phyloP scores from a whole-genome alignment of 2,797 vertebrate species.

The Rhinophrynus dorsalis region DNA sequence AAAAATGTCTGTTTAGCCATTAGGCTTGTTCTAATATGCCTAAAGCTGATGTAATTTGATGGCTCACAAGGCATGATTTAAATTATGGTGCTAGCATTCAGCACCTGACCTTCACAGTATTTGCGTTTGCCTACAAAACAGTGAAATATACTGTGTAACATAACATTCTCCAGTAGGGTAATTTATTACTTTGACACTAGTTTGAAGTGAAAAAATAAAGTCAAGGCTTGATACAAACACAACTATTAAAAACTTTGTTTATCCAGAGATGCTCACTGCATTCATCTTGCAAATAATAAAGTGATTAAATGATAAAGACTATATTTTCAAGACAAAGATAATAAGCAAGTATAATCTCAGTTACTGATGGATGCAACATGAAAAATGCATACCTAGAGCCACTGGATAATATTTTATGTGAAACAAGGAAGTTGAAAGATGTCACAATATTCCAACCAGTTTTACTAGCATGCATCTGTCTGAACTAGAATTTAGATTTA shows the following conservation, averaged over 20 bases:
- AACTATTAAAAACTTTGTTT: constrained; percentile 12
- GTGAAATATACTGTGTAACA: constrained; percentile 40
- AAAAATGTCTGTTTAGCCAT: constrained; percentile 56
- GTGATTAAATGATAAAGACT: too few relatives aligned
- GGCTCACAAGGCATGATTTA: constrained; percentile 50
- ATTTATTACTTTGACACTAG: constrained; percentile 29
- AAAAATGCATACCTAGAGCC: too few relatives aligned
- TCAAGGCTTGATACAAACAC: background rate
- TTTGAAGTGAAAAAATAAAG: constrained; percentile 26
- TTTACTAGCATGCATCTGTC: too few relatives aligned
- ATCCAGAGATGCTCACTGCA: too few relatives aligned
- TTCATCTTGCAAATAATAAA: too few relatives aligned
- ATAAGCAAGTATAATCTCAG: too few relatives aligned
- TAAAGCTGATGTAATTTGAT: constrained; percentile 60
- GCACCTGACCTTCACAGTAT: constrained; percentile 55
- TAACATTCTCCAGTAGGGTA: constrained; percentile 15
- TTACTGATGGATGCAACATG: too few relatives aligned
- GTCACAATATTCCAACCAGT: too few relatives aligned
- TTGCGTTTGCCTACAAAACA: constrained; percentile 51
- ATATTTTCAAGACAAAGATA: too few relatives aligned
- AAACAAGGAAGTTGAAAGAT: too few relatives aligned
- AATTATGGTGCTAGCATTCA: constrained; percentile 54
- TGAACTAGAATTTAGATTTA: too few relatives aligned
- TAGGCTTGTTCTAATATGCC: constrained; percentile 52
- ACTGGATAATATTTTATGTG: too few relatives aligned